Evolutionary conservation across 1,140 invertebrate genomes (phyloP).

Genomic region (Eriocheir sinensis): DNA sequence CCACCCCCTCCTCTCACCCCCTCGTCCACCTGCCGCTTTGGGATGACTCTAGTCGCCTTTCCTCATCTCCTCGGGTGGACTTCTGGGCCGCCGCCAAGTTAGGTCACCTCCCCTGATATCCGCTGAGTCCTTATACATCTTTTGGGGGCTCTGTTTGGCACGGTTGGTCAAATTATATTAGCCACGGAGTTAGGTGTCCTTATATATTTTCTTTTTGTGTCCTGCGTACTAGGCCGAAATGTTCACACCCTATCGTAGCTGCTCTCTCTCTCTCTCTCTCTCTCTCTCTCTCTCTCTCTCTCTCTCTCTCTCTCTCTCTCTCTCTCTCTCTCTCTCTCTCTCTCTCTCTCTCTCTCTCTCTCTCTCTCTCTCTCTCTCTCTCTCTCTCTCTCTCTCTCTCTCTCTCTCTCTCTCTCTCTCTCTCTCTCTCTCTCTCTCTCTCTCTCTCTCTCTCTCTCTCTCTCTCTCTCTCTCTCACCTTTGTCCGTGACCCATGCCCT

Average conservation of each 20-base stretch:
- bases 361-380: neutral
- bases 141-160: neutral
- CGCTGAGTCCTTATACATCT: slow-evolving; percentile 10
- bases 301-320: neutral
- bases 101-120: slow-evolving; percentile 3
- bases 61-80: neutral
- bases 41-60: slow-evolving; percentile 12
- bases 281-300: neutral
- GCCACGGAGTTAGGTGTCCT: neutral
- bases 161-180: neutral
- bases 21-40: neutral
- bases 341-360: neutral
- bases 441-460: neutral
- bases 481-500: neutral
- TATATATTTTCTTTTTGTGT: neutral
- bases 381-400: neutral
- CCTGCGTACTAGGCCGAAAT: neutral
- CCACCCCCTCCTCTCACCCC: neutral
- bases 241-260: neutral
- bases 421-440: neutral
- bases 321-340: neutral
- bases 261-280: neutral
- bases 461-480: neutral
- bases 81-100: neutral
- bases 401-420: neutral